phyloP scores from a whole-genome alignment of 2,113 vertebrate species.

The Passer montanus region DNA sequence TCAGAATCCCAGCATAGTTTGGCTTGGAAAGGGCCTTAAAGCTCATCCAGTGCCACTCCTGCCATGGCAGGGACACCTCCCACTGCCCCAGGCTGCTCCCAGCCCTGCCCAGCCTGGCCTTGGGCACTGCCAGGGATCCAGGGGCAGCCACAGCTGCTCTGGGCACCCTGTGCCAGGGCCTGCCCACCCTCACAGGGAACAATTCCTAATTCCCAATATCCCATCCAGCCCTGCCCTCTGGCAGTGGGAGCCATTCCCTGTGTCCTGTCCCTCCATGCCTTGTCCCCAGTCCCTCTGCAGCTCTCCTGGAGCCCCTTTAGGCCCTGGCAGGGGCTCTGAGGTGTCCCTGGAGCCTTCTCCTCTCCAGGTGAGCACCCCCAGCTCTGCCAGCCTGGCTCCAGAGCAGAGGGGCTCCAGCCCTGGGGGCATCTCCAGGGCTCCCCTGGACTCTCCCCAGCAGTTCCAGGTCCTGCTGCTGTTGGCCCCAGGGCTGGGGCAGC shows the following conservation, averaged over 20 bases:
- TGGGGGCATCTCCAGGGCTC: accelerated
- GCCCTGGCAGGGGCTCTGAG: background rate
- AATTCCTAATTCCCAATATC: no score
- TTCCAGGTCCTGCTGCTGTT: background rate
- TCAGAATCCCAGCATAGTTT: background rate
- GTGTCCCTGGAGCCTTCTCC: background rate
- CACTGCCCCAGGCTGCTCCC: background rate
- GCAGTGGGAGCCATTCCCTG: background rate
- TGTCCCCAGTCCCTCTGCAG: background rate
- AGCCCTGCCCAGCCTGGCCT: accelerated
- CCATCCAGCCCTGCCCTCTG: accelerated
- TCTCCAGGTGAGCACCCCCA: background rate
- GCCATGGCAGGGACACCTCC: background rate
- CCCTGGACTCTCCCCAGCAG: background rate
- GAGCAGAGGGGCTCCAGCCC: background rate
- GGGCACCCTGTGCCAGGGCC: background rate
- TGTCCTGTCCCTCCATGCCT: accelerated
- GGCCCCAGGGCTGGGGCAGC: background rate
- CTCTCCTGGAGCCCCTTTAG: background rate
- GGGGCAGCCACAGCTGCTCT: background rate
- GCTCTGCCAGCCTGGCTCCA: background rate
- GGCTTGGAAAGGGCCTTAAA: background rate
- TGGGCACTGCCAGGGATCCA: background rate
- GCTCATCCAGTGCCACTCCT: accelerated
- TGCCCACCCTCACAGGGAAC: accelerated